Conservation (phyloP, 2,797 vertebrate genomes). For the Artibeus jamaicensis region DNA sequence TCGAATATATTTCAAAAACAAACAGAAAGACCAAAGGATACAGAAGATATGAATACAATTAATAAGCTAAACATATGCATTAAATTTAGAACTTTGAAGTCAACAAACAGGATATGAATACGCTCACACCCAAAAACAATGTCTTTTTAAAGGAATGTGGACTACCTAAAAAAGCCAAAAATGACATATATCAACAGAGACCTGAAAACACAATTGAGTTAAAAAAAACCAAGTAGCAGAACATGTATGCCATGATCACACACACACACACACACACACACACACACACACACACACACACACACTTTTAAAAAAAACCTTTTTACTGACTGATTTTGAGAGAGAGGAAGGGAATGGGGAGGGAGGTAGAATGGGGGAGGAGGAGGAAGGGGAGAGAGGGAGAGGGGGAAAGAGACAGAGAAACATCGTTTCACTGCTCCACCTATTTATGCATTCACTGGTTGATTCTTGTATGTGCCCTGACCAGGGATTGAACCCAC, state of each 20-base stretch:
- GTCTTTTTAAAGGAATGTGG: neutral
- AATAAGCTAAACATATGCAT: neutral
- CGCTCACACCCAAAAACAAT: neutral
- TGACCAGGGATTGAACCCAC: no score
- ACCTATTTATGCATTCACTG: no score
- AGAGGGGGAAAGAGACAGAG: no score
- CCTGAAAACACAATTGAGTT: neutral
- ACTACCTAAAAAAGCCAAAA: neutral
- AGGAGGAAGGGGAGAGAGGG: accelerated
- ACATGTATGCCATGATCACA: neutral
- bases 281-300: neutral
- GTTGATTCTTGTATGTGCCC: no score
- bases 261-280: neutral
- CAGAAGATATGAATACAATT: neutral
- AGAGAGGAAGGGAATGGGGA: no score
- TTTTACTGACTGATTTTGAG: no score
- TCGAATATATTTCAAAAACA: neutral
- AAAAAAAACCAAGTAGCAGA: neutral
- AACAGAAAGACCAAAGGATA: neutral
- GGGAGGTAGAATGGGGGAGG: no score
- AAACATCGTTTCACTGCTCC: no score
- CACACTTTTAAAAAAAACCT: neutral
- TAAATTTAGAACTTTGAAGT: neutral
- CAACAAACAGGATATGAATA: neutral
- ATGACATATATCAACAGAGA: neutral